Conservation (phyloP, 1,140 invertebrate genomes). For the Drosophila lowei region DNA sequence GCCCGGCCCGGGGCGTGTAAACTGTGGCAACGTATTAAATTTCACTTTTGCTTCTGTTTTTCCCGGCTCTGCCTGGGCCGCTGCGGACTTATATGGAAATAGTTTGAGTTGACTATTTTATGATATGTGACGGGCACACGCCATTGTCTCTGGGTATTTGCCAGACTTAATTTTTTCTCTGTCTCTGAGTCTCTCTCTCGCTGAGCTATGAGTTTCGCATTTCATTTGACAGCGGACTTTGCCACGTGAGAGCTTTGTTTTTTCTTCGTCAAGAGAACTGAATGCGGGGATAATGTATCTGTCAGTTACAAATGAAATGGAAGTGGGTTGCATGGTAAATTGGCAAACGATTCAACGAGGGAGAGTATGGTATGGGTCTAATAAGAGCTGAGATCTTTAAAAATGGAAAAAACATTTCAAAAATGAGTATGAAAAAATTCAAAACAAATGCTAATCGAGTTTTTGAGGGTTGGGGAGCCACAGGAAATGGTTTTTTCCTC, state of each 20-base stretch:
- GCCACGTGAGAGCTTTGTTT: constrained; percentile 41
- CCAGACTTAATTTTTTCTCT: constrained; percentile 1
- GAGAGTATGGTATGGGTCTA: too few species aligned
- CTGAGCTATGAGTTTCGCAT: constrained; percentile 48
- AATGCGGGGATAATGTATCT: constrained; percentile 34
- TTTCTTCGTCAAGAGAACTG: neutral
- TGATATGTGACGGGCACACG: constrained; percentile 47
- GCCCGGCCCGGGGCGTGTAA: constrained; percentile 54
- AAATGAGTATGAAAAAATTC: neutral
- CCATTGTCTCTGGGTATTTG: constrained; percentile 48
- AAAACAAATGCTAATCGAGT: too few species aligned
- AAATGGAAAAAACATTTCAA: too few species aligned
- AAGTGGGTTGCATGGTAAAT: constrained; percentile 30
- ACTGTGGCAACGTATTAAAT: constrained; percentile 61
- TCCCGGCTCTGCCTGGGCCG: neutral
- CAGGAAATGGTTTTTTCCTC: too few species aligned
- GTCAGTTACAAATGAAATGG: constrained; percentile 25
- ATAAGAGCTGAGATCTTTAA: too few species aligned
- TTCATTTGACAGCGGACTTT: constrained; percentile 41
- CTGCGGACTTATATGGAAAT: constrained; percentile 53
- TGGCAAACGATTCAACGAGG: constrained; percentile 16
- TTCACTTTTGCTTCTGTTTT: constrained; percentile 64
- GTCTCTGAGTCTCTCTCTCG: neutral
- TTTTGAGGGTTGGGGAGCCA: too few species aligned
- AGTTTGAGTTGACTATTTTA: constrained; percentile 36